Base-by-base conservation (phyloP, 2,113 vertebrate species). In the Columba livia region DNA sequence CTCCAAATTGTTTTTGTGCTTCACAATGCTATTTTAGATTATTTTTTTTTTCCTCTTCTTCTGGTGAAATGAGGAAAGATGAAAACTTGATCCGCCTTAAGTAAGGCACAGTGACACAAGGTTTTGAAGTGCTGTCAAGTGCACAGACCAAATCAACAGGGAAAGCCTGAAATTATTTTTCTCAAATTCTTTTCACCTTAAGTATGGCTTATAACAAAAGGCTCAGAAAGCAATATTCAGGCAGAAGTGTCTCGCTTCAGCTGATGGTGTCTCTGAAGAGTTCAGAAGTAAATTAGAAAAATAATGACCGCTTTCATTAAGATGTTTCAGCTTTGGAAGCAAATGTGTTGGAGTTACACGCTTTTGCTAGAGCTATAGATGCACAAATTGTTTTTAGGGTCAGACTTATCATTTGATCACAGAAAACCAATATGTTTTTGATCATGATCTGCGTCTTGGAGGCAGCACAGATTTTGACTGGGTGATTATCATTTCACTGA, bases 201-300 rank as follows among this genome's bases (percentile, higher is more conserved):
- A 74, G 15, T 12, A 16, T 53, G 36, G 16, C 53, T 91, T 80
- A 15, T 53, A 77, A 88, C 44, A 79, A 79, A 85, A 47, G n/a
- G 23, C 66, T 93, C 50, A 16, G 53, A 82, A 83, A 91, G 58
- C 28, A 85, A 5, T 92, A 65, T 54, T 79, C 78, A 87, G 50
- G 50, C 54, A 93, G n/a, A 79, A 93, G 40, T 50, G n/a, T 79
- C 79, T 96, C 1, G 4, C 58, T 96, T 88, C 62, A 62, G 40
- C 47, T 89, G 78, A 54, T 75, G 34, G 48, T 65, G 50, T 83
- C 71, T 92, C 87, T 91, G 54, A 88, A 77, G 89, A 83, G 74
- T 70, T 93, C 60, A 85, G 48, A 93, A 89, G 54, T 87, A 96
- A 93, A 91, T 85, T 79, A 73, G 36, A 70, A 75, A 91, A 91